Evolutionary conservation across 2,797 vertebrate species (phyloP).

Genomic region (Karalla daura): DNA sequence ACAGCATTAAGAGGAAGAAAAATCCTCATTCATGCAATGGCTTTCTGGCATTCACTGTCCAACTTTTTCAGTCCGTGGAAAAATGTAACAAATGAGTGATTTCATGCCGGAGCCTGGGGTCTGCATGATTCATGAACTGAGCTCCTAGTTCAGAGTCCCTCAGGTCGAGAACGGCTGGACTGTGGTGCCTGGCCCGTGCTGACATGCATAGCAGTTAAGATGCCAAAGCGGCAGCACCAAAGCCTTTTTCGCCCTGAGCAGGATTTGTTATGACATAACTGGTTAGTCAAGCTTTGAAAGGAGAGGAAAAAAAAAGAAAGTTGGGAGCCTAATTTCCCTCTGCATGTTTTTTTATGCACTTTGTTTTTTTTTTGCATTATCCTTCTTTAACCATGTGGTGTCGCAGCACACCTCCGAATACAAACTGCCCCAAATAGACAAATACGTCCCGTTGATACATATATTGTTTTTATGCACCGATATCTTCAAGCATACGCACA

Average conservation of each 20-base stretch:
- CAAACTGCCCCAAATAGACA: conserved; percentile 17
- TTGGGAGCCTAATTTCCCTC: conserved; percentile 61
- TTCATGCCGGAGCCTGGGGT: conserved; percentile 52
- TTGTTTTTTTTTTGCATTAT: conserved; percentile 37
- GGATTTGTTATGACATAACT: conserved; percentile 68
- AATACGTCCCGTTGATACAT: conserved; percentile 1
- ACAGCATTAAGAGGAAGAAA: conserved; percentile 58
- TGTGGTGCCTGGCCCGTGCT: conserved; percentile 48
- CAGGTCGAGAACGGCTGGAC: conserved; percentile 58
- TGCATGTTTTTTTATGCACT: conserved; percentile 46
- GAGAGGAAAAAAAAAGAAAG: too few species aligned
- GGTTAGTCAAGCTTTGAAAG: conserved; percentile 73
- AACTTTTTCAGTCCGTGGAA: conserved; percentile 52
- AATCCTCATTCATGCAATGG: conserved; percentile 36
- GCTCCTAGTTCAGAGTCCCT: conserved; percentile 58
- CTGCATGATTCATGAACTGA: conserved; percentile 68
- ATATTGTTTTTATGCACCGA: background rate
- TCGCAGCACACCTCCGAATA: conserved; percentile 22
- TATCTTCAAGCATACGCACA: background rate
- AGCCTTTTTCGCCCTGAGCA: conserved; percentile 53
- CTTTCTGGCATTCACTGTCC: conserved; percentile 56
- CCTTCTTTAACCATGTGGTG: conserved; percentile 50
- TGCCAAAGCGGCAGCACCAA: conserved; percentile 57
- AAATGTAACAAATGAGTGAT: conserved; percentile 67
- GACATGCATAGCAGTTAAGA: conserved; percentile 58